Evolutionary conservation across 2,113 vertebrate species (phyloP).

Genomic region (Cisticola juncidis): DNA sequence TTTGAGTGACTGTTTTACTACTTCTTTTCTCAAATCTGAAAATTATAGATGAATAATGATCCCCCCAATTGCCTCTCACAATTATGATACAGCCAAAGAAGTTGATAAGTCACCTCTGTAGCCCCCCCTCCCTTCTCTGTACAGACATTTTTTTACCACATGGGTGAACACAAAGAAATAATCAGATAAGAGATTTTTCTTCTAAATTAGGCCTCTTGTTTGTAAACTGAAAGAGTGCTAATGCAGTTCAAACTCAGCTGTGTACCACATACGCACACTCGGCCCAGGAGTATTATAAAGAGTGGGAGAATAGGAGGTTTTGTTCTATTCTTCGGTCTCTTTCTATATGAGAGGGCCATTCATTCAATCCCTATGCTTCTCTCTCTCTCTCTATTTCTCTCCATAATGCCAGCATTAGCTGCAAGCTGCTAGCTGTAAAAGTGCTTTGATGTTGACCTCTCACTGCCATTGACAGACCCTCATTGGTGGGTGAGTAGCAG

Average conservation of each 20-base stretch:
- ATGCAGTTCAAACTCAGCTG: slow-evolving; percentile 75
- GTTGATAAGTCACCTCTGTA: slow-evolving; percentile 72
- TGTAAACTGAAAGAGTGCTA: slow-evolving; percentile 93
- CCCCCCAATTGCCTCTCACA: slow-evolving; percentile 36
- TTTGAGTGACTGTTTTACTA: neutral
- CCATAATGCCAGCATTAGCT: slow-evolving; percentile 91
- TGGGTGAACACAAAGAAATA: slow-evolving; percentile 77
- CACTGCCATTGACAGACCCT: slow-evolving; percentile 79
- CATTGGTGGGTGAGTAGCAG: slow-evolving; percentile 85
- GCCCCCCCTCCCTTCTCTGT: slow-evolving; percentile 14
- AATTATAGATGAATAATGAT: slow-evolving; percentile 58
- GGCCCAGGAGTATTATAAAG: slow-evolving; percentile 82
- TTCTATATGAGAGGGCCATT: slow-evolving; percentile 81
- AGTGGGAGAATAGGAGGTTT: slow-evolving; percentile 89
- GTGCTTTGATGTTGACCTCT: slow-evolving; percentile 94
- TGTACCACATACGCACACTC: slow-evolving; percentile 61
- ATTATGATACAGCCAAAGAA: slow-evolving; percentile 52
- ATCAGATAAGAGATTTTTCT: slow-evolving; percentile 79
- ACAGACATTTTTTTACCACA: slow-evolving; percentile 72
- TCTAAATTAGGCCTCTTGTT: slow-evolving; percentile 96
- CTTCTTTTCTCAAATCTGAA: slow-evolving; percentile 12
- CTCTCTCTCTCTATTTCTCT: slow-evolving; percentile 83
- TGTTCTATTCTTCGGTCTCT: slow-evolving; percentile 85
- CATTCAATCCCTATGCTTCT: slow-evolving; percentile 70
- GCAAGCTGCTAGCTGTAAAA: slow-evolving; percentile 86